A percentile compares a stretch with the other conserved stretches of the same genome.
phyloP scores from a whole-genome alignment of 2,113 vertebrate species.

The Nannospalax galili region DNA sequence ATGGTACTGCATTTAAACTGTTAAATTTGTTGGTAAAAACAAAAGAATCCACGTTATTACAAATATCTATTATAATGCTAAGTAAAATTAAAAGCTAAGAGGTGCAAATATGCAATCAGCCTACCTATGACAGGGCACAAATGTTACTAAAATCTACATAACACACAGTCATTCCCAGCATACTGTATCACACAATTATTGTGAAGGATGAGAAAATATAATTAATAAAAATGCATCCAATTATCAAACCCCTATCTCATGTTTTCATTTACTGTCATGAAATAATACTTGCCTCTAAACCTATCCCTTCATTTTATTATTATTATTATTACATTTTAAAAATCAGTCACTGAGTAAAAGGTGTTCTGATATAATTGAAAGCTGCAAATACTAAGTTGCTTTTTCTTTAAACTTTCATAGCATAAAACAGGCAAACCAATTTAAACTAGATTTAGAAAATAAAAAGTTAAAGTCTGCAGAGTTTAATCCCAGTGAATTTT shows the following conservation, averaged over 20 bases:
- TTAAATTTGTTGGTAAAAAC: constrained; percentile 33
- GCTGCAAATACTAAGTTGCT: constrained; percentile 15
- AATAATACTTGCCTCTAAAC: constrained; percentile 31
- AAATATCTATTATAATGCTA: constrained; percentile 7
- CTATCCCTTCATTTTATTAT: constrained; percentile 31
- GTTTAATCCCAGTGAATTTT: constrained; percentile 79
- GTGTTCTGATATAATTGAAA: constrained; percentile 53
- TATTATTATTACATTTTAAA: constrained; percentile 47
- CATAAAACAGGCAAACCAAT: constrained; percentile 72
- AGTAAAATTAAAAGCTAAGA: constrained; percentile 34
- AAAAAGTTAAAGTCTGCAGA: constrained; percentile 73
- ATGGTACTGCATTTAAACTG: neutral
- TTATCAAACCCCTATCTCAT: constrained; percentile 6
- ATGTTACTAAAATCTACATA: neutral
- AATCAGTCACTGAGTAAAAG: constrained; percentile 44
- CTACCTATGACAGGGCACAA: neutral
- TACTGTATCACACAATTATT: neutral
- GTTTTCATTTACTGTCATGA: constrained; percentile 17
- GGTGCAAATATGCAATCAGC: constrained; percentile 2
- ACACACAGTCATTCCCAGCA: neutral
- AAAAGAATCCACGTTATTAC: constrained; percentile 29
- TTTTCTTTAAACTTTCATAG: constrained; percentile 43
- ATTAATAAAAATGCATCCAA: constrained; percentile 24
- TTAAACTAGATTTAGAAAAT: constrained; percentile 77
- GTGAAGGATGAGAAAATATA: neutral